Percentiles rank a stretch among this genome's conserved stretches.
These are phyloP conservation scores for mouse (Mus musculus) DNA, from an alignment of 2,113 vertebrate species.

Conservation along the genomic window GRCm39 chr4:46915001-46915500, in stretches of 20 bases:
- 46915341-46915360: neutral
- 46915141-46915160: neutral
- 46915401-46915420: neutral
- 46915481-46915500: slow-evolving; percentile 55
- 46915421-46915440: slow-evolving; percentile 32
- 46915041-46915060: neutral
- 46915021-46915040: neutral
- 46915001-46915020: neutral
- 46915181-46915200: neutral
- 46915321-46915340: neutral
- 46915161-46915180: too few species aligned
- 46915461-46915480: slow-evolving; percentile 46
- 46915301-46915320: slow-evolving; percentile 39
- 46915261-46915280: neutral
- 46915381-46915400: neutral
- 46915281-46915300: neutral
- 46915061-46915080: neutral
- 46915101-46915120: neutral
- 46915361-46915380: neutral
- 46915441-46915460: slow-evolving; percentile 54
- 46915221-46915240: neutral
- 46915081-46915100: neutral
- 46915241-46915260: neutral
- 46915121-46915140: neutral
- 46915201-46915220: neutral